Base-by-base conservation (phyloP, 2,888 invertebrate species). In the Omphaloscelis lunosa region DNA sequence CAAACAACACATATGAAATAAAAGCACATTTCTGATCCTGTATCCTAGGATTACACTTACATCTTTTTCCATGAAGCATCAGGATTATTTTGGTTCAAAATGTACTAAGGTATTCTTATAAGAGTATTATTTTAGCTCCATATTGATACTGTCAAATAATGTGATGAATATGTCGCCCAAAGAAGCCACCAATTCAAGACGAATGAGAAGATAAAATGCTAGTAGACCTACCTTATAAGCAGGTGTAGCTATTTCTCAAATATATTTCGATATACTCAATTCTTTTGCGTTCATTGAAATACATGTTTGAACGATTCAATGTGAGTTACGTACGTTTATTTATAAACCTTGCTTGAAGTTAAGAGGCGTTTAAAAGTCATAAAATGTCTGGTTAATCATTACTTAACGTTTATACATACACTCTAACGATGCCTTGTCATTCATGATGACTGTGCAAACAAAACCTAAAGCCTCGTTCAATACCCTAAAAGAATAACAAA, bases 61-160 rank as follows among this genome's bases (percentile, higher is more conserved):
- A 88, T 82, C 79, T 82, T 83, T 77, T 85, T 85, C 53, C 61
- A 48, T 17, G 61, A 56, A 58, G 51, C 65, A 71, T 71, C 51
- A 58, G 58, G n/a, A 66, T 75, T 72, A 82, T 67, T 82, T 45
- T 61, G 15, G 41, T 29, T 29, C 58, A 45, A 58, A 75, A 80
- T 73, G 27, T 48, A 68, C 56, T 34, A 17, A 70, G 48, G 23
- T 84, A 75, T 63, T 67, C n/a, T 65, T 75, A 75, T 67, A 79
- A 20, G 20, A 53, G 51, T 5, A 88, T 89, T 88, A 79, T 88
- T 87, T 84, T 72, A 70, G 66, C 72, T 71, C 80, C 84, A 88
- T 89, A 90, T 89, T 86, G 89, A 88, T 88, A 88, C 84, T 90
- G 90, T 91, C 91, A 89, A 77, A 86, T 75, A 75, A 53, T 70